Base-by-base conservation (phyloP, 2,888 invertebrate genomes). In the Luperina nickerlii region DNA sequence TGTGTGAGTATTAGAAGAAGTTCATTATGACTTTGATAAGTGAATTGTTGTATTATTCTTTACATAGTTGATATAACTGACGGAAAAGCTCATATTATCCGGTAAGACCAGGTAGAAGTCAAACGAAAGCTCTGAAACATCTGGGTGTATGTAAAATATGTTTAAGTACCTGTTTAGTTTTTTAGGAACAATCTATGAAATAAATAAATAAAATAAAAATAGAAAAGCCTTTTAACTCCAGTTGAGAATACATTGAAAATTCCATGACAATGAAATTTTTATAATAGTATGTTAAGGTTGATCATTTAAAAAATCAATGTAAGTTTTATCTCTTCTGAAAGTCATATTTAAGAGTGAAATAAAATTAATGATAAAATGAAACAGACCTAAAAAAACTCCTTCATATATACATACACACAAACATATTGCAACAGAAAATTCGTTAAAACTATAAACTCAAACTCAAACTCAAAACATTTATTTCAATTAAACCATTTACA, bases 361-460 rank as follows among this genome's bases (percentile, higher is more conserved):
- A 6, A 8, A 51, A 51, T 6, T 7, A 42, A 20, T 66, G 7
- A 38, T 38, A 7, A 42, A n/a, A 42, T n/a, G 1, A 20, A 18
- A 9, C 0, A 2, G 6, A 20, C 5, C 15, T 15, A 57, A 7
- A 45, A n/a, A 60, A 38, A 18, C 51, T 68, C 24, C 38, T 38
- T 38, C 38, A 38, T 38, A 0, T 38, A 38, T 7, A 38, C n/a
- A 18, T 13, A 6, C 2, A 11, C n/a, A 51, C 11, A 45, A 45
- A 48, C 5, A 18, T 27, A 68, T 8, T 2, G 45, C 11, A 62
- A 65, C 24, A 66, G 32, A 74, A 72, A 72, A 60, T 54, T 32
- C 11, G 18, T 57, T 79, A 79, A 83, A 83, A 78, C 24, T 32
- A 27, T n/a, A n/a, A n/a, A n/a, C n/a, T n/a, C n/a, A n/a, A n/a